A percentile compares a stretch with the other conserved stretches of the same genome.
These are phyloP conservation scores for Epistrophella euchroma DNA, from an alignment of 2,888 invertebrate species.

Conservation along the genomic window DNA sequence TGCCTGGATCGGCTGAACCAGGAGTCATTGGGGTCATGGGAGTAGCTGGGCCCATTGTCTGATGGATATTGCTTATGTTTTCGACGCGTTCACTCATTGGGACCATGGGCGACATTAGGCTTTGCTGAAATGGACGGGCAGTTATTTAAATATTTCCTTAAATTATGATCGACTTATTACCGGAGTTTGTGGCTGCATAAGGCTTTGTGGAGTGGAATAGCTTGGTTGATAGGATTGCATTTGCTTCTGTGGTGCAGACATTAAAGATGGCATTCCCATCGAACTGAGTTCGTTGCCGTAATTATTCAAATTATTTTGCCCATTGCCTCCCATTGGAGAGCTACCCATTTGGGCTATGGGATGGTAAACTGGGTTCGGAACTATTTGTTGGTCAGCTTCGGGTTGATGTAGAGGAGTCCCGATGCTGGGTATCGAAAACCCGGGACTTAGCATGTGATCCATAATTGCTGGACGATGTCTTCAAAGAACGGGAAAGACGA, in stretches of 20 bases:
- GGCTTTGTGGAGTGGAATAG: constrained; percentile 91
- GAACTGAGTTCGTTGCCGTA: constrained; percentile 80
- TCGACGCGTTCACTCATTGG: constrained; percentile 84
- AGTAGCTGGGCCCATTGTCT: constrained; percentile 88
- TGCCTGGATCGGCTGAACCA: constrained; percentile 95
- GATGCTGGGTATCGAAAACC: constrained; percentile 94
- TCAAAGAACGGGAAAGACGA: background rate
- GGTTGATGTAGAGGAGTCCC: constrained; percentile 95
- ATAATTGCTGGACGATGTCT: constrained; percentile 84
- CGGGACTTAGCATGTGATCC: constrained; percentile 97
- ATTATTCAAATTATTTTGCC: constrained; percentile 52
- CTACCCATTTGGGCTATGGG: constrained; percentile 86
- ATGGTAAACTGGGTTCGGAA: constrained; percentile 92
- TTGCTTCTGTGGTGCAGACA: constrained; percentile 89
- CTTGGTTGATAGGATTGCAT: constrained; percentile 91
- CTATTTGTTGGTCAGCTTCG: constrained; percentile 95
- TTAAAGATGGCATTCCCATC: constrained; percentile 86
- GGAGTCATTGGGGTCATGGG: constrained; percentile 97
- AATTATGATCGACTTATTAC: constrained; percentile 84
- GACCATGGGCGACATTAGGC: constrained; percentile 93
- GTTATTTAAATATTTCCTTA: background rate
- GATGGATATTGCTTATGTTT: constrained; percentile 82
- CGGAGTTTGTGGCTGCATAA: constrained; percentile 96
- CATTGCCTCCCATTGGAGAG: constrained; percentile 76
- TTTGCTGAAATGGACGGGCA: constrained; percentile 86